Base-by-base conservation (phyloP, 1,140 invertebrate genomes). In the Drosophila lacteicornis region DNA sequence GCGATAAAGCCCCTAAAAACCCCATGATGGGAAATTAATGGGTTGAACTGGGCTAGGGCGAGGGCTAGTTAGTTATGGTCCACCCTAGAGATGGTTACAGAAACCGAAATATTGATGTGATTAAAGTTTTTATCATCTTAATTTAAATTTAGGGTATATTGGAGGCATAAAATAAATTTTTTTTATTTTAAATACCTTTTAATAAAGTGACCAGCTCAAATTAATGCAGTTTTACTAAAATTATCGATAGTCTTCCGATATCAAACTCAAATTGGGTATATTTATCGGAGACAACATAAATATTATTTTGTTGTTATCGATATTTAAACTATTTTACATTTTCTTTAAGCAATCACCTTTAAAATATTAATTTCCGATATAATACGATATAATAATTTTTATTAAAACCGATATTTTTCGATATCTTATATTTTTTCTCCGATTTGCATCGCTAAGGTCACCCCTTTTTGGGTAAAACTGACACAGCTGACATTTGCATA, bases 1-100 rank as follows among this genome's bases (percentile, higher is more conserved):
- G 69, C 5, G 53, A 73, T 73, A 73, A 73, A 71, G 30, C 30
- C 8, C 38, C 42, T 53, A 67, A 70, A 55, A 50, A 30, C 46
- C 43, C 2, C 13, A 50, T 51, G 69, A 73, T 73, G 38, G 53
- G 66, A 71, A 73, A 59, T 71, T 71, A 73, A 73, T 73, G 67
- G 38, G 19, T 19, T 47, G 27, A 7, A 60, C 22, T 60, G 53
- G 67, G 22, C 30, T 40, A 13, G 1, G 55, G 11, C 19, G 22
- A 27, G 27, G 27, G 27, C 27, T 45, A 71, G 51, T 53, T 65
- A 50, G 69, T 71, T 40, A 3, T 4, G 51, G 17, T 38, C 13
- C 13, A 55, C 13, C 33, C 17, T 38, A 55, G 8, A 38, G 33
- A 15, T 38, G 19, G 33, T 1, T 9, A 4, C 3, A 8, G 17